Evolutionary conservation across 92 coral and sea anemone species (phyloP), one percentile per base, ranked within the genome.

Genomic region (Siderastrea siderea): DNA sequence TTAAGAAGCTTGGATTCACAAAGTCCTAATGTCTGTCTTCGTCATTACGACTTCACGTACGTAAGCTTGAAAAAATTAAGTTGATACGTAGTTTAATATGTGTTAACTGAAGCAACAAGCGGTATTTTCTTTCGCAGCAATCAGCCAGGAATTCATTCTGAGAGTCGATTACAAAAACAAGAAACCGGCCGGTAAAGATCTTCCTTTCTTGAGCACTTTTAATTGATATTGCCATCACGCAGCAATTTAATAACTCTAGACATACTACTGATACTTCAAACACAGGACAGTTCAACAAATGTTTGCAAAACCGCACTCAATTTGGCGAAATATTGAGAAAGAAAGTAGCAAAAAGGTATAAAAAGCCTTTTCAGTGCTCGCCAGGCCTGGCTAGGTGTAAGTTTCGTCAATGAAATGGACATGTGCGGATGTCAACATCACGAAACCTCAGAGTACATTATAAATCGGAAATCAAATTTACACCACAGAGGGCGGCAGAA

Each of bases 341-440:
- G 55, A 59, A 6, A 53, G 44, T 64, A 26, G 47, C 43, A 15
- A 4, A 68, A 77, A 46, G 43, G 48, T 68, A 13, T 74, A 26
- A 26, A 26, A 26, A 26, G 38, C 38, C 38, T 26, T 26, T 26
- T 26, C 38, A 26, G 38, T 26, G 38, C 61, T 11, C 12, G 61
- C 47, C 45, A 60, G 59, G 44, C 1, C 2, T 79, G 46, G n/a
- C 53, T 5, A 51, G 48, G 74, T 67, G 74, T 58, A 50, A 49
- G 74, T 65, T 80, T 53, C 84, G 8, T 64, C 62, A 10, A 49
- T 13, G 84, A 65, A 80, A 66, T 63, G 11, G 84, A 80, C 84
- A 65, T 43, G 63, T 12, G 66, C 61, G 51, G 8, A 80, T 80
- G 63, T 38, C 61, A 66, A 64, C 62, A 67, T 80, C 74, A 65